A percentile compares a stretch with the other conserved stretches of the same genome.
Conservation (phyloP, 2,113 vertebrate genomes). For the Mustela nigripes region DNA sequence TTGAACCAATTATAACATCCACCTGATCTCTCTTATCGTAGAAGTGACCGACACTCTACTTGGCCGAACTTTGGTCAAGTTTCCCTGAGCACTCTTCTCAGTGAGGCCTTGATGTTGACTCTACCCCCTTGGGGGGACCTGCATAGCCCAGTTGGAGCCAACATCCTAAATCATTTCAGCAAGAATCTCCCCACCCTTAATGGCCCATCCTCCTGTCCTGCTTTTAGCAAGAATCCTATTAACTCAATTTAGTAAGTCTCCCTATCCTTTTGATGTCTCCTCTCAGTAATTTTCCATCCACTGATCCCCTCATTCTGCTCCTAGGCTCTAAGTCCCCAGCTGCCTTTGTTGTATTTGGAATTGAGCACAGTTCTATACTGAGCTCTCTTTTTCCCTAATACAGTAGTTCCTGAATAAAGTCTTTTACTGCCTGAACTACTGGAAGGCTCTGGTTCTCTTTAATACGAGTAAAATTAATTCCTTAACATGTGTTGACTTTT, state of each 20-base stretch:
- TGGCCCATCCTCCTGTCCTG: background rate
- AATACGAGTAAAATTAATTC: constrained; percentile 40
- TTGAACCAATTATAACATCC: background rate
- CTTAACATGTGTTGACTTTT: constrained; percentile 41
- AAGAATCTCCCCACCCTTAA: background rate
- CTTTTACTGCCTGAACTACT: constrained; percentile 4
- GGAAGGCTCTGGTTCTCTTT: constrained; percentile 23
- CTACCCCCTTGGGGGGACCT: background rate
- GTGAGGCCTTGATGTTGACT: background rate
- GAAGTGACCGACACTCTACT: background rate
- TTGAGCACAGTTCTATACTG: constrained; percentile 30
- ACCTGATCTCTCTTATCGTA: background rate
- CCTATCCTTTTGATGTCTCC: background rate
- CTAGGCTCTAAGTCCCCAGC: background rate
- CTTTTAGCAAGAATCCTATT: background rate
- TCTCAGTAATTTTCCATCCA: constrained; percentile 41
- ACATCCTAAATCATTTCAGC: background rate
- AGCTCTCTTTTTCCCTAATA: constrained; percentile 6
- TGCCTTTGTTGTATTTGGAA: constrained; percentile 5
- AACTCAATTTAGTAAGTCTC: background rate
- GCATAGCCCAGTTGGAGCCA: background rate
- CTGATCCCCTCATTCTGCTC: background rate
- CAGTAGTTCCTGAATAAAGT: constrained; percentile 36
- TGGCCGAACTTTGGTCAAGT: background rate
- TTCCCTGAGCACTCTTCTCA: constrained; percentile 34